These are phyloP conservation scores for Donacobius atricapilla DNA, from an alignment of 2,113 vertebrate species.

Conservation along the genomic window DNA sequence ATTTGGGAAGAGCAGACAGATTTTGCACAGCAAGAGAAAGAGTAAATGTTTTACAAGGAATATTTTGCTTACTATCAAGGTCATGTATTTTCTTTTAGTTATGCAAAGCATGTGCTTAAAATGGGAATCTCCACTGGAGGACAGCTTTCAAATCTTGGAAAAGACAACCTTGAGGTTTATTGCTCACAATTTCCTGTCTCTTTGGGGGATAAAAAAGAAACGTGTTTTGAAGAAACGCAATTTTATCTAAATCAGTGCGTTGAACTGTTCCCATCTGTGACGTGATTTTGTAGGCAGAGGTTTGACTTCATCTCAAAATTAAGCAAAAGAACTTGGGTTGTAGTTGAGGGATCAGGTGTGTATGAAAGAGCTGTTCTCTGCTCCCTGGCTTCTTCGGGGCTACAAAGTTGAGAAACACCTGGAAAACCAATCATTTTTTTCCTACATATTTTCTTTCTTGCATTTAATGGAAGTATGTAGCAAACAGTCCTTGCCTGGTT, in stretches of 20 bases:
- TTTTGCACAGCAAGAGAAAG: not conserved
- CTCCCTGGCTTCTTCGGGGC: rapidly evolving
- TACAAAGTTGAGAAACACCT: not conserved
- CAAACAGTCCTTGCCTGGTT: not conserved
- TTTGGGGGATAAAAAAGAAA: not conserved
- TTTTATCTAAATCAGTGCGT: not conserved
- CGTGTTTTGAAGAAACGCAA: not conserved
- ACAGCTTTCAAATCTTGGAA: not conserved
- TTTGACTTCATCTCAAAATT: not conserved
- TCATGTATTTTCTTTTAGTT: not conserved
- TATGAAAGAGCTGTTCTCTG: not conserved
- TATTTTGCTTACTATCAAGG: constrained; percentile 22
- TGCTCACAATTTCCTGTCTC: constrained; percentile 20
- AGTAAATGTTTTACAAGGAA: not conserved
- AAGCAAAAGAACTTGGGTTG: not conserved
- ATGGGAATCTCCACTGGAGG: not conserved
- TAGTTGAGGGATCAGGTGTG: not conserved
- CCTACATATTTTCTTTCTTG: not conserved
- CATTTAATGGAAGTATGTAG: not conserved
- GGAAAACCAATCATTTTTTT: not conserved
- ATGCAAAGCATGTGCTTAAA: constrained; percentile 19
- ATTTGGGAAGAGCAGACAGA: not conserved
- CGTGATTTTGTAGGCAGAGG: not conserved
- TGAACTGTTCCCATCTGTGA: not conserved
- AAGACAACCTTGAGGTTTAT: constrained; percentile 16